Evolutionary conservation across 2,113 vertebrate species (phyloP), one percentile per base, ranked within the genome.

Genomic region (Gavialis gangeticus): DNA sequence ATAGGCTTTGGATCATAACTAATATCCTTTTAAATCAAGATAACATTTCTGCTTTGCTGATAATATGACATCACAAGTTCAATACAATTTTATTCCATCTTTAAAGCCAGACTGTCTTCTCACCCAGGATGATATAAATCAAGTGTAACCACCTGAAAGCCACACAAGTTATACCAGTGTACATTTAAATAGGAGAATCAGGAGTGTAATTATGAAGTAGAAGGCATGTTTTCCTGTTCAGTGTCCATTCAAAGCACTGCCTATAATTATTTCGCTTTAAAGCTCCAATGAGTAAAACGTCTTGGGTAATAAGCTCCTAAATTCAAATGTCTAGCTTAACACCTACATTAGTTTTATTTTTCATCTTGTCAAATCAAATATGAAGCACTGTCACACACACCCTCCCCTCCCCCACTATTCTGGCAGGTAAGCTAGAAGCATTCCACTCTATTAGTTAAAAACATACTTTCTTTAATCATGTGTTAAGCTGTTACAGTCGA

Each of bases 401-500:
- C 69, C 37, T 46, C 46, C 46, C 46, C 46, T 9, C 8, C 46
- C 34, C 37, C 11, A 14, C 34, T 6, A 73, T 73, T 6, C 5
- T 87, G 82, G 69, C 80, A 79, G 85, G 37, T 0, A 55, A 30
- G 66, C 67, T 59, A 60, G 28, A 60, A 84, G 67, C 18, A 12
- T 84, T 73, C 27, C 34, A 28, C 6, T 30, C 27, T 62, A 73
- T 37, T 63, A 37, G 37, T 66, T 90, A 85, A 87, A 91, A 59
- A 78, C 37, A 80, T n/a, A 59, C 19, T 34, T 71, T 12, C 69
- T 81, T 79, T 10, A 60, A 87, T 54, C 30, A 25, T 5, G 16
- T 0, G 0, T 79, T 93, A 17, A 46, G 37, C 30, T 58, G 37
- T 63, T 54, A n/a, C 60, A 80, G 46, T 18, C 1, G 0, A 0